A percentile compares a stretch with the other conserved stretches of the same genome.
phyloP scores from a whole-genome alignment of 2,113 vertebrate species.

The Catharus bicknelli region DNA sequence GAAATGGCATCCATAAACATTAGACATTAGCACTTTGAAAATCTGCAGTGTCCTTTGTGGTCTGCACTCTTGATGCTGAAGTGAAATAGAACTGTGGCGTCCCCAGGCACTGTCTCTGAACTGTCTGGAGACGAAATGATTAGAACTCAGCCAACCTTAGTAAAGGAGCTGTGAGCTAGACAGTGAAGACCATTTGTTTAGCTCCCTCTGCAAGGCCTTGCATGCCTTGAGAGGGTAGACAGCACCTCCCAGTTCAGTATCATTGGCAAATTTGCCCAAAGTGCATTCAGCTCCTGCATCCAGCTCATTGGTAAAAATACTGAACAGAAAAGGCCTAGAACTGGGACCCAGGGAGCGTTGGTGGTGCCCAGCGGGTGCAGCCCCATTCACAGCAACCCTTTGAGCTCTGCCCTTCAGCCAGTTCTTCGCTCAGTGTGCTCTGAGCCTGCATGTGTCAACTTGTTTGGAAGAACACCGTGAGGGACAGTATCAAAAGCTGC shows the following conservation, averaged over 20 bases:
- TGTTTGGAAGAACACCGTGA: neutral
- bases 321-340: neutral
- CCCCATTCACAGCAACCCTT: neutral
- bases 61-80: neutral
- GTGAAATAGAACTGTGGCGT: neutral
- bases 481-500: neutral
- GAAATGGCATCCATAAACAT: neutral
- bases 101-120: neutral
- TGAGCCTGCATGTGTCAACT: neutral
- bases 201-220: neutral
- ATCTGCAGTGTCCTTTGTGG: neutral
- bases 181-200: neutral
- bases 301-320: neutral
- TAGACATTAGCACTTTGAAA: neutral
- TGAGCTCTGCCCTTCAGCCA: neutral
- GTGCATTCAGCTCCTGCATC: neutral
- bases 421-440: neutral
- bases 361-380: neutral
- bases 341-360: neutral
- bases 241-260: neutral
- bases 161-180: neutral
- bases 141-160: neutral
- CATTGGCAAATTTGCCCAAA: neutral
- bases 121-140: neutral
- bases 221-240: too few relatives aligned